Evolutionary conservation across 2,113 vertebrate genomes (phyloP).

Genomic region (Ariopsis seemanni): DNA sequence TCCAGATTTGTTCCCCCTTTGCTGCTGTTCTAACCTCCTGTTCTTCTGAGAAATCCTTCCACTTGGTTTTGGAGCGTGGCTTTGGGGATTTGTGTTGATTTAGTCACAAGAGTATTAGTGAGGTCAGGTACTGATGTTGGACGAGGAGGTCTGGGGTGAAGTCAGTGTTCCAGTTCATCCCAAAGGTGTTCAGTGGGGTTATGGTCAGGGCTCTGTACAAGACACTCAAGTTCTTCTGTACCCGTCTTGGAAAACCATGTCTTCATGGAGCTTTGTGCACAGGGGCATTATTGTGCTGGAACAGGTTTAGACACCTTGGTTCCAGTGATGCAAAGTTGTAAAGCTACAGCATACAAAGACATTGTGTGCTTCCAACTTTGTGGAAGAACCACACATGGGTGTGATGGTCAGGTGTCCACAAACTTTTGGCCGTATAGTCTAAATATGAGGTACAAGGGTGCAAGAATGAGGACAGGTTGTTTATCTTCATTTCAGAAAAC

Average conservation of each 20-base stretch:
- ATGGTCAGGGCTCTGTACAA: neutral
- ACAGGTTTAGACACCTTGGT: neutral
- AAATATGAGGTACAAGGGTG: neutral
- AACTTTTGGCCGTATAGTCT: neutral
- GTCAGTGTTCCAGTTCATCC: neutral
- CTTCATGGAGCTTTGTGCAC: too few relatives aligned
- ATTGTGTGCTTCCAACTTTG: too few relatives aligned
- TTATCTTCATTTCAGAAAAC: neutral
- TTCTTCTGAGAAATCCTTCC: too few relatives aligned
- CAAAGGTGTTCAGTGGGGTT: neutral
- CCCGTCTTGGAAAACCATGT: neutral
- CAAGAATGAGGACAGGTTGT: neutral
- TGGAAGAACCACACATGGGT: too few relatives aligned
- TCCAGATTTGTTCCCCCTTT: too few relatives aligned
- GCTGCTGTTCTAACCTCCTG: too few relatives aligned
- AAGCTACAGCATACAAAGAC: too few relatives aligned
- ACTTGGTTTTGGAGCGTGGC: too few relatives aligned
- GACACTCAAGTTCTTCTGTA: neutral
- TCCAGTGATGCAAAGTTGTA: neutral
- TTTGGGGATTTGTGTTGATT: too few relatives aligned
- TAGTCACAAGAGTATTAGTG: too few relatives aligned
- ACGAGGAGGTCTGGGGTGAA: neutral
- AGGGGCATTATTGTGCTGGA: too few relatives aligned
- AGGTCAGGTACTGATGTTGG: neutral
- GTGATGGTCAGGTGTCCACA: neutral